Evolutionary conservation across 1,140 invertebrate species (phyloP).

Genomic region (Zaprionus gabonicus): DNA sequence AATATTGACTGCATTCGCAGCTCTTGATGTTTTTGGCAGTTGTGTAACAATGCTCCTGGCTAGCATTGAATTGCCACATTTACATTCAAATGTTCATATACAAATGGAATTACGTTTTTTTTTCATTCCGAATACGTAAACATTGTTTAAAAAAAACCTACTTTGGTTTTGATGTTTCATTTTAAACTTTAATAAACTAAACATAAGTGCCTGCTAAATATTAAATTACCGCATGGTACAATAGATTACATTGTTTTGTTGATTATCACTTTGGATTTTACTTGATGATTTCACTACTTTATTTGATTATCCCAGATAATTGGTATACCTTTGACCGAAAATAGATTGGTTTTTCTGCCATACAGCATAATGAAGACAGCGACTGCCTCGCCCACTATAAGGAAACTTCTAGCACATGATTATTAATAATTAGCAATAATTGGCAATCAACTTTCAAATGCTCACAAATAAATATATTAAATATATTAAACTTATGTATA

Average conservation of each 20-base stretch:
- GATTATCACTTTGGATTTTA: not conserved
- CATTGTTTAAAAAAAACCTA: too few species aligned
- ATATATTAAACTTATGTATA: not conserved
- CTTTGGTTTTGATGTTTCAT: not conserved
- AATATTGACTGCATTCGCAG: slow-evolving; percentile 27
- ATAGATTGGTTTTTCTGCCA: slow-evolving; percentile 20
- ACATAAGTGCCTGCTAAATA: not conserved
- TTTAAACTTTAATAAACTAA: not conserved
- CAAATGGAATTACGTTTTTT: not conserved
- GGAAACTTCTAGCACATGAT: slow-evolving; percentile 56
- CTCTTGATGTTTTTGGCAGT: slow-evolving; percentile 33
- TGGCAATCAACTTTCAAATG: slow-evolving; percentile 55
- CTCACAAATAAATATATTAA: not conserved
- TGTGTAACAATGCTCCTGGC: slow-evolving; percentile 42
- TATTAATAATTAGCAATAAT: too few species aligned
- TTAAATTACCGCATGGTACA: not conserved
- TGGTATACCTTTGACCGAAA: not conserved
- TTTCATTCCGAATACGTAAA: not conserved
- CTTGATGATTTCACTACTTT: not conserved
- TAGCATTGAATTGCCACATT: slow-evolving; percentile 26
- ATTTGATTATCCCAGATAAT: not conserved
- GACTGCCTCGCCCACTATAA: slow-evolving; percentile 20
- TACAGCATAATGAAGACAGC: slow-evolving; percentile 27
- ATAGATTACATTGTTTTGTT: not conserved
- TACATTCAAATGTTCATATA: not conserved